Percentiles rank a stretch among this genome's conserved stretches.
Evolutionary conservation across 2,888 invertebrate genomes (phyloP).

Genomic region (Ennomos quercinarius): DNA sequence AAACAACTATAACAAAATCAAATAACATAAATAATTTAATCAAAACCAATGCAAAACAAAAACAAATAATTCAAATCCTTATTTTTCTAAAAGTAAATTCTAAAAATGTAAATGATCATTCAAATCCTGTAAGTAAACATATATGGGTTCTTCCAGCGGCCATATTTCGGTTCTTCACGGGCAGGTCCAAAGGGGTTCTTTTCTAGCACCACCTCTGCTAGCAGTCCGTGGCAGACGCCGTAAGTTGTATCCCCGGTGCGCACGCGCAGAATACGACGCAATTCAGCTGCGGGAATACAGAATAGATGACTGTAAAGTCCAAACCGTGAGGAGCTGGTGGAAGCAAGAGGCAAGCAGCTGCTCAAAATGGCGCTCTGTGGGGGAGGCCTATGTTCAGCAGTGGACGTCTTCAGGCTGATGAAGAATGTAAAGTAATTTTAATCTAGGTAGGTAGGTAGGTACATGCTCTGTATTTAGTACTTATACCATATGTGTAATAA

Average conservation of each 20-base stretch:
- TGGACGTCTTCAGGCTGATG: too few relatives aligned
- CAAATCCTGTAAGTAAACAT: slow-evolving; percentile 68
- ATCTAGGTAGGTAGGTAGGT: too few relatives aligned
- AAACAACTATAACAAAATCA: too few relatives aligned
- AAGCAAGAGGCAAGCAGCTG: too few relatives aligned
- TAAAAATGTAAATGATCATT: neutral
- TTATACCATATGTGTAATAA: too few relatives aligned
- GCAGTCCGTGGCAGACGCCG: slow-evolving; percentile 63
- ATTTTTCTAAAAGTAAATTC: neutral
- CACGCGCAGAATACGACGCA: slow-evolving; percentile 74
- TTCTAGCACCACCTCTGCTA: slow-evolving; percentile 71
- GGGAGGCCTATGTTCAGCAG: too few relatives aligned
- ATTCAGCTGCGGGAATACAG: slow-evolving; percentile 56
- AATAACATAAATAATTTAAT: neutral
- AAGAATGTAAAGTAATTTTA: too few relatives aligned
- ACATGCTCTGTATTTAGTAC: too few relatives aligned
- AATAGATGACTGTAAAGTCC: neutral
- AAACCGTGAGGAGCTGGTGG: too few relatives aligned
- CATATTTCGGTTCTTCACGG: slow-evolving; percentile 70
- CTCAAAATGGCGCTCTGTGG: too few relatives aligned
- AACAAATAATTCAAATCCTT: neutral
- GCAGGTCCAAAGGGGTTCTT: slow-evolving; percentile 75
- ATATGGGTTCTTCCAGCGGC: slow-evolving; percentile 68
- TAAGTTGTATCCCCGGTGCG: slow-evolving; percentile 75
- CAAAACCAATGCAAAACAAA: slow-evolving; percentile 7